Conservation (phyloP, 1,140 invertebrate species). For the Semibalanus balanoides region DNA sequence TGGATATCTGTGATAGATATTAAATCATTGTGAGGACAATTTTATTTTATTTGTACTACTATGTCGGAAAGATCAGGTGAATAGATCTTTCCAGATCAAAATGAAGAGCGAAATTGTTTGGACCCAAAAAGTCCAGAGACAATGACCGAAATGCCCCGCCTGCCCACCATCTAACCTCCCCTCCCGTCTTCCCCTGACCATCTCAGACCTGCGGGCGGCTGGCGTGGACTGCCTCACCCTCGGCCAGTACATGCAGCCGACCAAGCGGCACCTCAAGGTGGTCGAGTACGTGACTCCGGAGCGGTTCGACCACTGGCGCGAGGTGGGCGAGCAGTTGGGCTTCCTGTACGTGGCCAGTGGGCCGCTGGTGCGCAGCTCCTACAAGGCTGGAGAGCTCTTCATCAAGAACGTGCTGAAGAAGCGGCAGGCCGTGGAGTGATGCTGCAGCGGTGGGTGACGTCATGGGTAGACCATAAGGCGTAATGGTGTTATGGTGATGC, state of each 20-base stretch:
- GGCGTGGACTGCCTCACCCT: conserved; percentile 91
- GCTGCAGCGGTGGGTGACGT: no score
- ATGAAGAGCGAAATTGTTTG: no score
- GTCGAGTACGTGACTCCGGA: conserved; percentile 91
- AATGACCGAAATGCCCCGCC: no score
- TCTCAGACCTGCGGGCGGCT: conserved; percentile 53
- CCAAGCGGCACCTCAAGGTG: conserved; percentile 84
- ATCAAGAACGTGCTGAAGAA: conserved; percentile 61
- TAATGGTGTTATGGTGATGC: no score
- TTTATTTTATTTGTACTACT: no score
- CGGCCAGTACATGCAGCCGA: conserved; percentile 99
- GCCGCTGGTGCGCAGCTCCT: conserved; percentile 89
- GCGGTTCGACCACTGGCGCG: conserved; percentile 86
- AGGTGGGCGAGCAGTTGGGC: conserved; percentile 60
- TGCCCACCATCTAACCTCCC: conserved; percentile 5
- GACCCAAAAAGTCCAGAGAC: no score
- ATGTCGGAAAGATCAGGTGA: no score
- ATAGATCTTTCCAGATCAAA: no score
- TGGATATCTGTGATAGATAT: no score
- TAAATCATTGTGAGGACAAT: no score
- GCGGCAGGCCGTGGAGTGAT: conserved; percentile 20
- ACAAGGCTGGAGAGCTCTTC: conserved; percentile 91
- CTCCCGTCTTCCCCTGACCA: conserved; percentile 14
- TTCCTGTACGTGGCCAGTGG: conserved; percentile 97
- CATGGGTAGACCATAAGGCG: no score